Evolutionary conservation across 2,888 invertebrate genomes (phyloP).

Genomic region (Slavum lentiscoides): DNA sequence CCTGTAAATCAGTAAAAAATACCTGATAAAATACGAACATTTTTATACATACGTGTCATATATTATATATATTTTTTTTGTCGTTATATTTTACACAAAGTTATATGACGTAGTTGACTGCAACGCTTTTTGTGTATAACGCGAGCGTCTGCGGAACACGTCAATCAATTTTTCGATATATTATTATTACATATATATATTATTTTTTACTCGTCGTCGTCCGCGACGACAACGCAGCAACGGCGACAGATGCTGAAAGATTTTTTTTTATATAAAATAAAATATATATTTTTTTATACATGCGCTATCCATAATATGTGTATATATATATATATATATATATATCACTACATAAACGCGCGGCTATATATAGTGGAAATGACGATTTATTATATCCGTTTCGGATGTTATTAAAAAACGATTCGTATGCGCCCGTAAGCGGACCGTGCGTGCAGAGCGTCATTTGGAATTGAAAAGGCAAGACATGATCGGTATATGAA

Average conservation of each 20-base stretch:
- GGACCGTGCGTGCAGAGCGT: neutral
- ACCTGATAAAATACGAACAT: too few relatives aligned
- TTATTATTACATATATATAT: too few relatives aligned
- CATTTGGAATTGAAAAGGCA: slow-evolving; percentile 49
- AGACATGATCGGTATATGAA: slow-evolving; percentile 28
- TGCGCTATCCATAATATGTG: neutral
- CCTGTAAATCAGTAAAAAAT: too few relatives aligned
- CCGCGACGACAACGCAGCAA: neutral
- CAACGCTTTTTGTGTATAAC: neutral
- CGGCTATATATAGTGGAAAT: neutral
- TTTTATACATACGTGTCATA: too few relatives aligned
- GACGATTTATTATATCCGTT: slow-evolving; percentile 44
- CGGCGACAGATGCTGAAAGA: slow-evolving; percentile 43
- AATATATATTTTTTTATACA: neutral
- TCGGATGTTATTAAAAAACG: slow-evolving; percentile 38
- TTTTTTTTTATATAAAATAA: slow-evolving; percentile 9
- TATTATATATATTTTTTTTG: too few relatives aligned
- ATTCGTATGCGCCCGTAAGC: slow-evolving; percentile 18
- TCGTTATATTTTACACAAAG: too few relatives aligned
- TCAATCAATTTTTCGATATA: slow-evolving; percentile 34
- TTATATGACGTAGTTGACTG: neutral
- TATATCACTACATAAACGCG: neutral
- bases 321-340: neutral
- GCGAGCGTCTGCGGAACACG: slow-evolving; percentile 1
- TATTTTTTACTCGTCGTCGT: neutral